phyloP scores from a whole-genome alignment of 2,888 invertebrate genomes.

The Leucoma salicis region DNA sequence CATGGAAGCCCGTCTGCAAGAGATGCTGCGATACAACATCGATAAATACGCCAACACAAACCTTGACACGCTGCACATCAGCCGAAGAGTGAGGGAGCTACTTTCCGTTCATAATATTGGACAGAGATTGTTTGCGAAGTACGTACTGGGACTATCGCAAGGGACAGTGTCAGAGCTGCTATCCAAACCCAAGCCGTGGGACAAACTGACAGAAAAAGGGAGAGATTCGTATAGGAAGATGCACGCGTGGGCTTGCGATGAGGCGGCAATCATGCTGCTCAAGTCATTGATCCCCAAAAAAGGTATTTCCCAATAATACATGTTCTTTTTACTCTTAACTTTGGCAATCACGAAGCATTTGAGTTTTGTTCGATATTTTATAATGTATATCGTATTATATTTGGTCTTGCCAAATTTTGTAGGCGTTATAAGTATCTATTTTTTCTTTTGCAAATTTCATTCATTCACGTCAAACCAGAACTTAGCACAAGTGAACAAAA shows the following conservation, averaged over 20 bases:
- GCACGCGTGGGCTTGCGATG: conserved; percentile 99
- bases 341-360: conserved; percentile 5
- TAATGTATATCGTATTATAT: not conserved
- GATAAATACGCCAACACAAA: conserved; percentile 97
- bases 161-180: conserved; percentile 99
- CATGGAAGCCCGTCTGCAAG: conserved; percentile 95
- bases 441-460: conserved; percentile 7
- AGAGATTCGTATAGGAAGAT: conserved; percentile 99
- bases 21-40: conserved; percentile 97
- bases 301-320: conserved; percentile 83
- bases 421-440: not conserved
- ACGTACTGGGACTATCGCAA: conserved; percentile 97
- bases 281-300: conserved; percentile 99
- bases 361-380: conserved; percentile 2
- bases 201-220: conserved; percentile 99
- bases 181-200: conserved; percentile 99
- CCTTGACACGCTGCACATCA: conserved; percentile 96
- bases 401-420: not conserved
- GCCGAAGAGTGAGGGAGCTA: conserved; percentile 95
- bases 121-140: conserved; percentile 98
- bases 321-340: conserved; percentile 14
- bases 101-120: conserved; percentile 99
- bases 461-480: conserved; percentile 11
- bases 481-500: conserved; percentile 22
- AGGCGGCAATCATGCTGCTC: conserved; percentile 97